Evolutionary conservation across 2,113 vertebrate species (phyloP).

Genomic region (Turdus rufiventris): DNA sequence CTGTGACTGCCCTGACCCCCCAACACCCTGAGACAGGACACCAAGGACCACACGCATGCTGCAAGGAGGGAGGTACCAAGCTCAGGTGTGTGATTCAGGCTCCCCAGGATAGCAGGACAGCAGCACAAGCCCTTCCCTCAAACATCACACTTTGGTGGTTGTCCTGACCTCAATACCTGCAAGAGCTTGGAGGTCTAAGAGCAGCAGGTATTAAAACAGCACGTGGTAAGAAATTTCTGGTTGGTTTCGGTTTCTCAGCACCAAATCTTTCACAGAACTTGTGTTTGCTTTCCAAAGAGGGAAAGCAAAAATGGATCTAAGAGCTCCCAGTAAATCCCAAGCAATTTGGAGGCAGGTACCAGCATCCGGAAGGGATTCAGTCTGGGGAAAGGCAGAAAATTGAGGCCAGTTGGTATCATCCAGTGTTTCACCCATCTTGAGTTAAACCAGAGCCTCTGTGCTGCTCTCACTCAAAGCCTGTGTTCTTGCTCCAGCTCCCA

Average conservation of each 20-base stretch:
- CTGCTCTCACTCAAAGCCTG: background rate
- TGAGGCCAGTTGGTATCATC: background rate
- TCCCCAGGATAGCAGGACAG: background rate
- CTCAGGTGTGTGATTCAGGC: accelerated
- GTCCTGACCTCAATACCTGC: background rate
- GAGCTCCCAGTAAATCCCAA: background rate
- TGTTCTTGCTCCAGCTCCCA: background rate
- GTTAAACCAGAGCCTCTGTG: background rate
- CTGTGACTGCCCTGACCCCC: accelerated
- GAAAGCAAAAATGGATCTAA: background rate
- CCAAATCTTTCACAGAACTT: background rate
- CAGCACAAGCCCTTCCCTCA: accelerated
- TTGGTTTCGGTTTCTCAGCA: background rate
- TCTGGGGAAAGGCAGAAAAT: background rate
- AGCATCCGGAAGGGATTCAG: background rate
- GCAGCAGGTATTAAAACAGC: background rate
- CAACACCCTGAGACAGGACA: background rate
- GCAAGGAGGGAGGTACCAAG: background rate
- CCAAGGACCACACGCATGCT: accelerated
- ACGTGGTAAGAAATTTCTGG: accelerated
- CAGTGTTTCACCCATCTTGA: accelerated
- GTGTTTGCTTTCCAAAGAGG: accelerated
- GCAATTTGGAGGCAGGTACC: background rate
- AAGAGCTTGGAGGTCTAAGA: background rate
- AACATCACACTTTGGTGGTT: background rate